Evolutionary conservation across 2,888 invertebrate genomes (phyloP), one percentile per base, ranked within the genome.

Genomic region (Clanis bilineata): DNA sequence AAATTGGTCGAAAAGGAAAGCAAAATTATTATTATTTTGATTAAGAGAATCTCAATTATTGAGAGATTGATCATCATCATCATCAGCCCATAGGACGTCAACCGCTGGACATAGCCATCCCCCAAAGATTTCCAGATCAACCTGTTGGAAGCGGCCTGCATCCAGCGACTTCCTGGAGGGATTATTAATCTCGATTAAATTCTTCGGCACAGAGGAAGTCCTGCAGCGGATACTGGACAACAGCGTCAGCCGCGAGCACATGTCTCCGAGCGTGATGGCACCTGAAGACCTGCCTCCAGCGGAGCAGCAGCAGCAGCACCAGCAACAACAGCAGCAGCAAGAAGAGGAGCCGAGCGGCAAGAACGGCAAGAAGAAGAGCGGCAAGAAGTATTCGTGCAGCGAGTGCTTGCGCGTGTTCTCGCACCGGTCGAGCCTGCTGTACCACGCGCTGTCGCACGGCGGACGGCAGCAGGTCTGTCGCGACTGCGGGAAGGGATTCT

Each of bases 381-480:
- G 75, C 71, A 89, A 86, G 72, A 84, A 81, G 68, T 85, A 85
- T 65, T 80, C 94, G 62, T 96, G 96, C 72, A 88, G 92, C 3
- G 93, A 95, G 69, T 98, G 98, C 71, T 93, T 93, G 10, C 89
- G 96, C 18, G 93, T 95, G 59, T 97, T 97, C 79, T 94, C 94
- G 61, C 97, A 97, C 68, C 93, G 96, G 63, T 97, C 97, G 83
- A 97, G 97, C 7, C 86, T 97, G 57, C 94, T 97, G 63, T 97
- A 97, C 84, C 97, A 98, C 74, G 93, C 95, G 88, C 86, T 96
- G 68, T 96, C 96, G 45, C 97, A 97, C 73, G 95, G 95, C 6
- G 96, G 96, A 2, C 94, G 95, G 76, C 93, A 96, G 12, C 96
- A 96, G 76, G 94, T 94, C 56, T 97, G 97, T 76, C 94, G 95